A percentile compares a stretch with the other conserved stretches of the same genome.
Evolutionary conservation across 2,113 vertebrate genomes (phyloP).

Genomic region (Tamias sibiricus): DNA sequence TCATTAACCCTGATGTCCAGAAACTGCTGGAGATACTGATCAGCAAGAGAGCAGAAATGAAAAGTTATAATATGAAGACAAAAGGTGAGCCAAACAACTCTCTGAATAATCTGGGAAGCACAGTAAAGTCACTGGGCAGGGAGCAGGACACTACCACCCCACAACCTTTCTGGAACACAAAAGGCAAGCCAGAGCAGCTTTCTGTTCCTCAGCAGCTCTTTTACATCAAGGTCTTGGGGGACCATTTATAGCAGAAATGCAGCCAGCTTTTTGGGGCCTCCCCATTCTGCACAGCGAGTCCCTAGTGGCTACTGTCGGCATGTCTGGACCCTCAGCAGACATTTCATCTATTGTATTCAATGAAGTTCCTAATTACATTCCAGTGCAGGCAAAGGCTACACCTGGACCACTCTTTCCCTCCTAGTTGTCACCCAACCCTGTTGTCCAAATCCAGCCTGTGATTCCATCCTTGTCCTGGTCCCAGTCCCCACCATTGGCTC

Average conservation of each 20-base stretch:
- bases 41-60: not conserved
- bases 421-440: not conserved
- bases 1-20: not conserved
- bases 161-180: not conserved
- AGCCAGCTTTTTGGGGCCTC: not conserved
- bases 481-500: not conserved
- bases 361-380: not conserved
- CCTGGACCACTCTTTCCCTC: too few species aligned
- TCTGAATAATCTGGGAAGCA: not conserved
- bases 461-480: too few species aligned
- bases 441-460: not conserved
- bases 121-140: not conserved
- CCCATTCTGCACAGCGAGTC: not conserved
- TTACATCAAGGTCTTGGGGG: not conserved
- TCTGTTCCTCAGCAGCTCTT: not conserved
- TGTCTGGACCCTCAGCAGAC: too few species aligned
- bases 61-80: too few species aligned
- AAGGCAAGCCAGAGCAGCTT: not conserved
- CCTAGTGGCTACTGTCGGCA: too few species aligned
- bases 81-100: rapidly evolving
- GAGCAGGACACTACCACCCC: not conserved
- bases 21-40: not conserved
- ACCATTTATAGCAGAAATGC: not conserved
- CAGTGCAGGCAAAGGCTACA: not conserved
- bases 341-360: not conserved